phyloP scores from a whole-genome alignment of 2,888 invertebrate species.

The Apoderus coryli region DNA sequence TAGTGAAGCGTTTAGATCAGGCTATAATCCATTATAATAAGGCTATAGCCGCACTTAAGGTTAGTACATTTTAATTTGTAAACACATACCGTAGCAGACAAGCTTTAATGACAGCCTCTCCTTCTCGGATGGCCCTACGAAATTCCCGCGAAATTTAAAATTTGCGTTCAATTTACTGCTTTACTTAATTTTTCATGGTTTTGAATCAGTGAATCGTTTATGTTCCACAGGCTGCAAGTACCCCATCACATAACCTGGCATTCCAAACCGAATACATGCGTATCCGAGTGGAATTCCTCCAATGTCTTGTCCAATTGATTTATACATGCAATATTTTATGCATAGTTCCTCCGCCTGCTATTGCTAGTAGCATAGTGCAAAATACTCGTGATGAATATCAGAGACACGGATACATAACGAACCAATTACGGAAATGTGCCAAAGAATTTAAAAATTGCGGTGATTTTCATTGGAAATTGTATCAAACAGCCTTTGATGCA shows the following conservation, averaged over 20 bases:
- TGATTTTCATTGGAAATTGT: slow-evolving; percentile 59
- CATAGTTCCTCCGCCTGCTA: slow-evolving; percentile 86
- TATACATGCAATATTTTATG: slow-evolving; percentile 63
- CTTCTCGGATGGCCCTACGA: no score
- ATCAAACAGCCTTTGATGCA: slow-evolving; percentile 75
- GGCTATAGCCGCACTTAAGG: slow-evolving; percentile 45
- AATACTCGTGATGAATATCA: slow-evolving; percentile 60
- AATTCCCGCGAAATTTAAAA: no score
- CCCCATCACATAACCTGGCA: slow-evolving; percentile 44
- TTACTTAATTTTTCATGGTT: no score
- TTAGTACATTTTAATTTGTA: slow-evolving; percentile 22
- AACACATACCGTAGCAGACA: no score
- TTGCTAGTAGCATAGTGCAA: slow-evolving; percentile 70
- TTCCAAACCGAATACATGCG: slow-evolving; percentile 68
- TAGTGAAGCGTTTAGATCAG: slow-evolving; percentile 37
- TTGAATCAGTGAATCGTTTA: slow-evolving; percentile 6
- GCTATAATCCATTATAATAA: slow-evolving; percentile 49
- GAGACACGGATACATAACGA: slow-evolving; percentile 64
- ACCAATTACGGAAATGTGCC: slow-evolving; percentile 61
- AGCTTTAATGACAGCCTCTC: no score
- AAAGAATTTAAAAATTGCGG: slow-evolving; percentile 58
- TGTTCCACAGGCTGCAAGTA: slow-evolving; percentile 54
- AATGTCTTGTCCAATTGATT: slow-evolving; percentile 46
- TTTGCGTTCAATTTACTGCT: no score
- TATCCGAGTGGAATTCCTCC: slow-evolving; percentile 61